These are phyloP conservation scores for Sebastes baramenuke DNA, from an alignment of 2,797 vertebrate species.

Conservation along the genomic window DNA sequence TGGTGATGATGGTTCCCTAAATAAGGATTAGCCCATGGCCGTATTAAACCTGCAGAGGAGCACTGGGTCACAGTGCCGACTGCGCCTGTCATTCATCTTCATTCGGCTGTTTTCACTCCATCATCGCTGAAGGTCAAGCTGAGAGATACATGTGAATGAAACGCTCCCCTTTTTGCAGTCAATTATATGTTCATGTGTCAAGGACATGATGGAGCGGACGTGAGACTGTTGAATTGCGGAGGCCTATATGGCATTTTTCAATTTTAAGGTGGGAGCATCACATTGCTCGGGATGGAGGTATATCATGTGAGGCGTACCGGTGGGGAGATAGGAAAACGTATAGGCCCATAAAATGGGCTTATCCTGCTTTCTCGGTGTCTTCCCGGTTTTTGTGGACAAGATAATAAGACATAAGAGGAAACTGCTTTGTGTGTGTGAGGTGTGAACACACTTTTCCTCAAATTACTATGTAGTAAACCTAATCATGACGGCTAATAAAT, in stretches of 20 bases:
- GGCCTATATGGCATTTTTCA: conserved; percentile 38
- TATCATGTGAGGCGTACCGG: conserved; percentile 37
- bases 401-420: conserved; percentile 30
- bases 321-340: conserved; percentile 36
- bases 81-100: conserved; percentile 58
- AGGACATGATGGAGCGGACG: conserved; percentile 43
- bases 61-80: conserved; percentile 1
- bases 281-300: neutral
- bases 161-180: conserved; percentile 51
- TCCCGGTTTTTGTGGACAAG: conserved; percentile 19
- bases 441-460: neutral
- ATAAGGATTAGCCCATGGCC: conserved; percentile 62
- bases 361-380: conserved; percentile 25
- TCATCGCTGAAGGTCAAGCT: conserved; percentile 69
- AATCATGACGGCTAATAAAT: neutral
- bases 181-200: conserved; percentile 62
- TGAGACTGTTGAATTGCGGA: conserved; percentile 27
- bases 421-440: neutral
- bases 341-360: conserved; percentile 40
- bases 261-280: conserved; percentile 25
- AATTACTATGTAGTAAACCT: neutral
- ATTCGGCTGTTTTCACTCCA: conserved; percentile 56
- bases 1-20: conserved; percentile 49
- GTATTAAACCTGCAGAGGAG: conserved; percentile 53
- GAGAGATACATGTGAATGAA: conserved; percentile 69